These are phyloP conservation scores for Tetropium fuscum DNA, from an alignment of 2,888 invertebrate species.

Conservation along the genomic window DNA sequence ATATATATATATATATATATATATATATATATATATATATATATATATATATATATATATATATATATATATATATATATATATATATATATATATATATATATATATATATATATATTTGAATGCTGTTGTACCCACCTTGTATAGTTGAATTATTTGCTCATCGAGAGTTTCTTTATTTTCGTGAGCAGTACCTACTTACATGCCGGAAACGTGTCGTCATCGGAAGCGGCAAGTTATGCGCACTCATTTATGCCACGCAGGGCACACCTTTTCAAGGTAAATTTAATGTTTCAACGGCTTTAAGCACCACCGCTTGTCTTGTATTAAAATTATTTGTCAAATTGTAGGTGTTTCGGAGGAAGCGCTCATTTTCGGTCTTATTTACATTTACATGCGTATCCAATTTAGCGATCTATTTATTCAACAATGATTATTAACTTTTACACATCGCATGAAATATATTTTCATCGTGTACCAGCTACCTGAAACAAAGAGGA, in stretches of 20 bases:
- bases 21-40: too few species aligned
- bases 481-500: too few species aligned
- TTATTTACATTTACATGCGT: constrained; percentile 40
- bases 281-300: constrained; percentile 39
- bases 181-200: constrained; percentile 18
- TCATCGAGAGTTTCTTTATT: constrained; percentile 11
- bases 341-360: constrained; percentile 20
- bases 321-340: constrained; percentile 26
- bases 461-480: too few species aligned
- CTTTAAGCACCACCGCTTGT: constrained; percentile 3
- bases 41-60: too few species aligned
- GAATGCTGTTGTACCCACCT: constrained; percentile 9
- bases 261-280: constrained; percentile 42
- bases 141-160: constrained; percentile 17
- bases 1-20: too few species aligned
- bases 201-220: constrained; percentile 31
- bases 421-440: too few species aligned
- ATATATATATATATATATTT: constrained; percentile 16
- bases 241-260: constrained; percentile 32
- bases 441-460: too few species aligned
- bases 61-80: too few species aligned
- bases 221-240: constrained; percentile 39
- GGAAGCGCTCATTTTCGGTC: constrained; percentile 19
- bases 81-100: too few species aligned
- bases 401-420: constrained; percentile 34